Evolutionary conservation across 2,888 invertebrate genomes (phyloP).

Genomic region (Cataglyphis rosenhaueri): DNA sequence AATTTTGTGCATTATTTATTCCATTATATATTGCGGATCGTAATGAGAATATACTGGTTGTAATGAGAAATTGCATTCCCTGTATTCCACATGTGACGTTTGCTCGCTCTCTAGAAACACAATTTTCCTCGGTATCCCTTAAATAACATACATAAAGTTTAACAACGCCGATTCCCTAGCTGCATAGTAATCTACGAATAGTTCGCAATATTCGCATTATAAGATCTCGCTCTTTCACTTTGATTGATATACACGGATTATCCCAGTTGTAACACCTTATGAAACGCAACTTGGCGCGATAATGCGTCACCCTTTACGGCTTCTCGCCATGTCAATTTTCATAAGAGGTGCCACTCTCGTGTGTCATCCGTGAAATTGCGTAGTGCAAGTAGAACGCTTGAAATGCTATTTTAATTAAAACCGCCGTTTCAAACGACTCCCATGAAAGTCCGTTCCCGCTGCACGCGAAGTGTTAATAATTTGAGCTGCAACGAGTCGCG

Average conservation of each 20-base stretch:
- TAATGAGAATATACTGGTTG: not conserved
- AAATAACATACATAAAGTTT: constrained; percentile 23
- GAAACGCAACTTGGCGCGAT: constrained; percentile 17
- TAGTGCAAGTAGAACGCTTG: constrained; percentile 8
- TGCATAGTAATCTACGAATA: constrained; percentile 65
- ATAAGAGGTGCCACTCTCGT: constrained; percentile 12
- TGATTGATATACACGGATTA: constrained; percentile 29
- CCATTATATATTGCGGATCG: not conserved
- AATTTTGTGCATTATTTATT: not conserved
- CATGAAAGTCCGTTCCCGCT: constrained; percentile 15
- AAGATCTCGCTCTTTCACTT: not conserved
- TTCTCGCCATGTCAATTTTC: constrained; percentile 29
- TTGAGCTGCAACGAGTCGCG: constrained; percentile 15
- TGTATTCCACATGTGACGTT: constrained; percentile 5
- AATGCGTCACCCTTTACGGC: constrained; percentile 38
- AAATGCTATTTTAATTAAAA: constrained; percentile 54
- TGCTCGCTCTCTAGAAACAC: constrained; percentile 3
- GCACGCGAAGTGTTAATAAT: constrained; percentile 35
- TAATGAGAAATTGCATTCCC: constrained; percentile 36
- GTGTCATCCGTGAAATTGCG: not conserved
- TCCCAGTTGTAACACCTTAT: constrained; percentile 3
- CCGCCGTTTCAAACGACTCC: constrained; percentile 38
- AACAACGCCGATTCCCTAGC: constrained; percentile 54
- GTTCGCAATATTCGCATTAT: constrained; percentile 18
- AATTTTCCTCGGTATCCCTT: constrained; percentile 6